Percentiles rank a stretch among this genome's conserved stretches.
phyloP scores from a whole-genome alignment of 1,140 invertebrate species.

The Euschistus heros region DNA sequence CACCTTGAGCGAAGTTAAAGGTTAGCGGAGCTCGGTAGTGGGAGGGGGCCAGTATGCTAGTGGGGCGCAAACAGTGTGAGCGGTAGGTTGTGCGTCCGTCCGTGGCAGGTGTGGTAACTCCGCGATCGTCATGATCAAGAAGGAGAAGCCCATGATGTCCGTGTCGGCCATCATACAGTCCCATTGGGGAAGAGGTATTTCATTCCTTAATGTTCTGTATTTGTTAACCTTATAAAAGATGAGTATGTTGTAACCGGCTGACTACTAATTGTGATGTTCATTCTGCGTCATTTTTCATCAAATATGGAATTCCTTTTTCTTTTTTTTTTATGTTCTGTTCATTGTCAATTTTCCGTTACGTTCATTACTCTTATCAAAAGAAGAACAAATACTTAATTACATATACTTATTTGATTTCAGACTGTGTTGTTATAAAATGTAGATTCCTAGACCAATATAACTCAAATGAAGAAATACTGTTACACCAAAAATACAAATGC shows the following conservation, averaged over 20 bases:
- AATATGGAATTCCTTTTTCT: no score
- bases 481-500: no score
- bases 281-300: not conserved
- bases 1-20: conserved; percentile 1
- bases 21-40: not conserved
- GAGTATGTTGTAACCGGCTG: not conserved
- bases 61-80: not conserved
- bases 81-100: conserved; percentile 10
- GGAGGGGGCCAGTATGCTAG: conserved; percentile 16
- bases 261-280: not conserved
- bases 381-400: no score
- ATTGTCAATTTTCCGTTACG: no score
- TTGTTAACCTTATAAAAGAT: not conserved
- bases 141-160: conserved; percentile 73
- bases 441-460: no score
- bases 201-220: no score
- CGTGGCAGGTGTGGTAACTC: not conserved
- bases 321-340: no score
- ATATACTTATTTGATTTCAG: no score
- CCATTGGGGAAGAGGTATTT: conserved; percentile 12
- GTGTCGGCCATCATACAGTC: conserved; percentile 62
- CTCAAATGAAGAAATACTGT: no score
- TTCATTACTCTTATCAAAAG: no score
- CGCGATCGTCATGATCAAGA: conserved; percentile 53
- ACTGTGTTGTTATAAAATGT: no score